Evolutionary conservation across 2,797 vertebrate species (phyloP).

Genomic region (Loriculus beryllinus): DNA sequence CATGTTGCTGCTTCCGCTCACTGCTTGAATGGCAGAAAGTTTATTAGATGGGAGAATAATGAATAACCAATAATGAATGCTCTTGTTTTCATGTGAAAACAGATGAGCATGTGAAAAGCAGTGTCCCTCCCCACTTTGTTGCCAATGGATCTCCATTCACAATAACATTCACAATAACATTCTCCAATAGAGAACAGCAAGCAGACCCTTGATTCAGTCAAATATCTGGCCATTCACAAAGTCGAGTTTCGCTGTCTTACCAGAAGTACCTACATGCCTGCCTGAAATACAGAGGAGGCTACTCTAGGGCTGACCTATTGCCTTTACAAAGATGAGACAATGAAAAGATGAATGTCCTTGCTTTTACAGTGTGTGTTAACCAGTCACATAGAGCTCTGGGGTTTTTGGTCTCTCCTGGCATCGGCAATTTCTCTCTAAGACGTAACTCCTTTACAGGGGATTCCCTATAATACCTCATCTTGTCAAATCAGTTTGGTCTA

Average conservation of each 20-base stretch:
- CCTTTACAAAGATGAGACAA: background rate
- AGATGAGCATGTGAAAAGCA: constrained; percentile 20
- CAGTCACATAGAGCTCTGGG: background rate
- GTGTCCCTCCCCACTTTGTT: background rate
- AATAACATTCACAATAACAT: background rate
- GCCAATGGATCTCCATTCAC: background rate
- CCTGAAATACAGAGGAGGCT: rapidly evolving
- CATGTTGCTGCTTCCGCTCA: background rate
- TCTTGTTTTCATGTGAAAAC: constrained; percentile 7
- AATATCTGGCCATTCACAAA: background rate
- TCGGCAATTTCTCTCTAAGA: background rate
- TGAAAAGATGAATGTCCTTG: too few species aligned
- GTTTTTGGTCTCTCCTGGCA: background rate
- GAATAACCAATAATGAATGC: constrained; percentile 41
- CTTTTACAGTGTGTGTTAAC: background rate
- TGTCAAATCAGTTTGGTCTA: background rate
- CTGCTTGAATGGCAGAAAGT: constrained; percentile 32
- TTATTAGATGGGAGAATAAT: constrained; percentile 41
- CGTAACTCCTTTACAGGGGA: background rate
- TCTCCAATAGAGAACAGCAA: background rate
- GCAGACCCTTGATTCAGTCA: background rate
- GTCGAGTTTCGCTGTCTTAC: background rate
- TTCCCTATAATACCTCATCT: background rate
- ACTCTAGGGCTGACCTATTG: background rate
- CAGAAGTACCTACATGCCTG: background rate